Evolutionary conservation across 2,797 vertebrate genomes (phyloP).

Genomic region (Neopelma chrysocephalum): DNA sequence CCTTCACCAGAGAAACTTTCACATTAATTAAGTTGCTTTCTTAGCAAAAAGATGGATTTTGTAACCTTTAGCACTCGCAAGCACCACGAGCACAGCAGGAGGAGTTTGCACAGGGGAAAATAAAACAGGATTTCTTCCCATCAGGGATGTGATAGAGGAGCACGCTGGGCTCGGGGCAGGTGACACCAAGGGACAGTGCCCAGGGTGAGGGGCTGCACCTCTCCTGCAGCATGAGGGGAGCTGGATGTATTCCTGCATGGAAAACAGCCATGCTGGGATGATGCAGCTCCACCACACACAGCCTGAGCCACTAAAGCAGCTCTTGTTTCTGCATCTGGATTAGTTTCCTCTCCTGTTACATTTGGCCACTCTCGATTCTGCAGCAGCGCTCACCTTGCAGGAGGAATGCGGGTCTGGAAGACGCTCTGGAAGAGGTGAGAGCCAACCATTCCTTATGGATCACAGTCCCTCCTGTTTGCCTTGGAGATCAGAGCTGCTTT

Average conservation of each 20-base stretch:
- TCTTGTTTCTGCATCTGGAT: fast-evolving
- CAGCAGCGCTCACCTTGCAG: not conserved
- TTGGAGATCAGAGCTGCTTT: not conserved
- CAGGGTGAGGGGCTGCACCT: fast-evolving
- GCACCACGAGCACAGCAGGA: not conserved
- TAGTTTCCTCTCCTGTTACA: not conserved
- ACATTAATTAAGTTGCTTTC: constrained; percentile 47
- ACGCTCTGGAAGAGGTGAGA: not conserved
- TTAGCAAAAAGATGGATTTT: constrained; percentile 61
- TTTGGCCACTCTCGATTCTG: not conserved
- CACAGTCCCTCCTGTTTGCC: not conserved
- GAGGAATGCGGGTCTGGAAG: not conserved
- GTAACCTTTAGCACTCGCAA: constrained; percentile 40
- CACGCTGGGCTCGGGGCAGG: fast-evolving
- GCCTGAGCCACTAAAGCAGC: not conserved
- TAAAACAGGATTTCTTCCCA: not conserved
- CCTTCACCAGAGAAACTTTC: not conserved
- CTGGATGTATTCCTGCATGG: fast-evolving
- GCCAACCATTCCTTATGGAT: not conserved
- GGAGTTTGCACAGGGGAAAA: not conserved
- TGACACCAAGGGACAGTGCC: fast-evolving
- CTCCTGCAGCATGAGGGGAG: not conserved
- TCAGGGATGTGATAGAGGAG: not conserved
- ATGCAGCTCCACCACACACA: not conserved
- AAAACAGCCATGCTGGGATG: fast-evolving